Conservation (phyloP, 2,888 invertebrate genomes). For the Leptinotarsa peninsularis region DNA sequence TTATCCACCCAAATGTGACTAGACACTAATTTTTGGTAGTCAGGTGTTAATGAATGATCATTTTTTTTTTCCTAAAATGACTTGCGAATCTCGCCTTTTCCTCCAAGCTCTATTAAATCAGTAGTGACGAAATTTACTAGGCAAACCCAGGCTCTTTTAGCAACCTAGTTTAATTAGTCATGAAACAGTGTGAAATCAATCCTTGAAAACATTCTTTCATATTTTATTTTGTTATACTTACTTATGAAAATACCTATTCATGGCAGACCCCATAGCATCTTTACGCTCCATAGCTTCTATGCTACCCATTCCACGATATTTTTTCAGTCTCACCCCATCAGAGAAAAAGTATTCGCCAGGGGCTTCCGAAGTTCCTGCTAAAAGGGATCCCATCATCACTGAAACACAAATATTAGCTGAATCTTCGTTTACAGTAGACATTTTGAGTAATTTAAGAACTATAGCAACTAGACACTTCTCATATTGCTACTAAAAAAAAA, state of each 20-base stretch:
- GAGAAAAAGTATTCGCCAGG: constrained; percentile 99
- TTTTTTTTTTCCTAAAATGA: too few relatives aligned
- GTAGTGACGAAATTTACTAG: too few relatives aligned
- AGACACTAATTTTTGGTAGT: too few relatives aligned
- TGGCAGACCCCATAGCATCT: constrained; percentile 85
- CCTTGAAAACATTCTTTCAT: not conserved
- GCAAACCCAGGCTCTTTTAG: too few relatives aligned
- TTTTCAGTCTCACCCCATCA: constrained; percentile 96
- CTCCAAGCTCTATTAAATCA: too few relatives aligned
- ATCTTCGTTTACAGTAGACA: not conserved
- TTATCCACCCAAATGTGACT: too few relatives aligned
- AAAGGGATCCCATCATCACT: constrained; percentile 99
- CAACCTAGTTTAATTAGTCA: too few relatives aligned
- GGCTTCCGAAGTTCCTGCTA: constrained; percentile 98
- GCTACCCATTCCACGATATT: constrained; percentile 99
- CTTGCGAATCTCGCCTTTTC: too few relatives aligned
- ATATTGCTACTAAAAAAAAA: not conserved
- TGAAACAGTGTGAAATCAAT: too few relatives aligned
- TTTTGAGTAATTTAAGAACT: not conserved
- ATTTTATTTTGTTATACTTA: constrained; percentile 26
- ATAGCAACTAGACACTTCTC: not conserved
- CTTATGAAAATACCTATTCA: constrained; percentile 75
- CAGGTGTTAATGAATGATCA: too few relatives aligned
- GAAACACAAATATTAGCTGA: constrained; percentile 46
- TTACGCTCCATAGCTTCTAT: constrained; percentile 98